Evolutionary conservation across 2,113 vertebrate species (phyloP).

Genomic region (Actenoides lindsayi): DNA sequence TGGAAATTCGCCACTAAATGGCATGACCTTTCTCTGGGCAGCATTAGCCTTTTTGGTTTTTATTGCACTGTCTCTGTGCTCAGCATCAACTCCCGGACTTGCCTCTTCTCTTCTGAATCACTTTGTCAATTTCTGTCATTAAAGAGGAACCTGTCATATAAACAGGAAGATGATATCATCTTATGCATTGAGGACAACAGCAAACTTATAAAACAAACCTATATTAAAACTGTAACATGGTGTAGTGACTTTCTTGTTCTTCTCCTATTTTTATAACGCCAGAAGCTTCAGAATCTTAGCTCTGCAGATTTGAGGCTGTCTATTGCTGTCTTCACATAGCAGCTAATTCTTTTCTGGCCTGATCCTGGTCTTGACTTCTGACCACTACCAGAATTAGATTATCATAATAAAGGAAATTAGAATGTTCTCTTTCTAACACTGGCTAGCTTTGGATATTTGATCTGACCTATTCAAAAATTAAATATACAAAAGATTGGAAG

Average conservation of each 20-base stretch:
- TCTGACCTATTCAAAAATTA: constrained; percentile 4
- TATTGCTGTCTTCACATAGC: neutral
- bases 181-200: neutral
- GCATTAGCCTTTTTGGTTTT: neutral
- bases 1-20: neutral
- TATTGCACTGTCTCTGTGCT: neutral
- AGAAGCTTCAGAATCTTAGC: neutral
- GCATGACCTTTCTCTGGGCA: neutral
- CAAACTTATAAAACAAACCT: neutral
- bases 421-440: neutral
- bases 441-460: neutral
- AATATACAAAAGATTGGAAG: neutral
- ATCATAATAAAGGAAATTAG: constrained; percentile 14
- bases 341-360: neutral
- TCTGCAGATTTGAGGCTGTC: neutral
- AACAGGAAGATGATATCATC: neutral
- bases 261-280: neutral
- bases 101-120: neutral
- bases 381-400: constrained; percentile 16
- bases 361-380: constrained; percentile 11
- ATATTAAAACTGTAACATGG: neutral
- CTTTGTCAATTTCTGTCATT: neutral
- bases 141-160: neutral
- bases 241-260: neutral
- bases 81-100: neutral